Base-by-base conservation (phyloP, 2,797 vertebrate species). In the Peromyscus attwateri region DNA sequence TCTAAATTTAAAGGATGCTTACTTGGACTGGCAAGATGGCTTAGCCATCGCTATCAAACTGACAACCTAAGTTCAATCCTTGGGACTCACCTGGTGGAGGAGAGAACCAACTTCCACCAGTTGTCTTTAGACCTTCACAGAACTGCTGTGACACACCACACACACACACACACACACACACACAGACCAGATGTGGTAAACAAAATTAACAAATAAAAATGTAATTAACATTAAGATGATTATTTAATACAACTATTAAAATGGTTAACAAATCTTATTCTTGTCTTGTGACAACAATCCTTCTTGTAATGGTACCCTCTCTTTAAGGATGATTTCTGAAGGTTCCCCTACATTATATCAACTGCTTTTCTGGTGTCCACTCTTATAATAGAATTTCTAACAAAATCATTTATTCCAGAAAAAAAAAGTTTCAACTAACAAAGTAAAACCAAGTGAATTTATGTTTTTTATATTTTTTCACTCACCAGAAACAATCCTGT, bases 281-380 rank as follows among this genome's bases (percentile, higher is more conserved):
- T 85, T 5, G 27, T 43, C 16, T 64, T 9, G 31, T 62, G 73
- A 76, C 68, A 43, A 80, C 19, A 57, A 79, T 6, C n/a, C 17
- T 84, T 93, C 23, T 84, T 40, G 40, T 12, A 92, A 37, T 81
- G 43, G 37, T 85, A 23, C 19, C 90, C 27, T 80, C 37, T 91
- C 89, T 77, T 73, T 43, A 57, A 75, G 84, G 84, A 92, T 92
- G 80, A 80, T 84, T 92, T 77, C 8, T 89, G 83, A 91, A 64
- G 6, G n/a, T 37, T 92, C 8, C 52, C 40, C 76, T 95, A 64
- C 11, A 10, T 71, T 60, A 68, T 49, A 84, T 25, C 6, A 55
- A 89, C 64, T 85, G 19, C 81, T 84, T 75, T 94, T 66, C 70
- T 66, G 14, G 49, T 92, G 7, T 14, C 60, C 66, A 49, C 6